Evolutionary conservation across 2,797 vertebrate species (phyloP), one percentile per base, ranked within the genome.

Genomic region (Sebastes taczanowskii): DNA sequence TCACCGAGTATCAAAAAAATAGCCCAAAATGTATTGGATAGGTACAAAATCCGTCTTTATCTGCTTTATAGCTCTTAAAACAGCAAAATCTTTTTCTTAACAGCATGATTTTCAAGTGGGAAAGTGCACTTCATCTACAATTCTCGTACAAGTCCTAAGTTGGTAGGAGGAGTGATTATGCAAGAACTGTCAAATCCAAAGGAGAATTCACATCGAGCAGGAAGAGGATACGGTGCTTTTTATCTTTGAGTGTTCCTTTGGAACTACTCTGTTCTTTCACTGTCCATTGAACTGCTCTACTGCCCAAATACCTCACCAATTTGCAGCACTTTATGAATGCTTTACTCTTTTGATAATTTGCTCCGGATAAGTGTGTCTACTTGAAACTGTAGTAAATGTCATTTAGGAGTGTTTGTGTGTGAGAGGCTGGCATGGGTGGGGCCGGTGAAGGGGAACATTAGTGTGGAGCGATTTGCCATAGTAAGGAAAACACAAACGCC

Each of bases 401-500:
- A 74, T 23, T 58, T 62, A 59, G 64, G 7, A 62, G 29, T 34
- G 59, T 53, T 63, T 27, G 42, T 73, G 38, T 56, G 60, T 38
- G 32, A 23, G 65, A 34, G 10, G 46, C 38, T 67, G 60, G 60
- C 18, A 62, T 60, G 71, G 65, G 74, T 32, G 61, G 66, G 49
- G 52, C 38, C 73, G 52, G 53, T 77, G 81, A 84, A 85, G 88
- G 77, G 78, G 56, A 88, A 86, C 87, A 91, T 91, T 91, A 79
- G 76, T 80, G 87, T 90, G 80, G 67, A 84, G 83, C 27, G 49
- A 91, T 90, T 89, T 90, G 80, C 88, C 85, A 75, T 61, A 71
- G 82, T 91, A 89, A 86, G 87, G 86, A 80, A 93, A 93, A 91
- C 84, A 90, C 79, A 85, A 87, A 88, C 18, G 77, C 55, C 56